Conservation (phyloP, 2,797 vertebrate genomes). For the Poeciliopsis infans region DNA sequence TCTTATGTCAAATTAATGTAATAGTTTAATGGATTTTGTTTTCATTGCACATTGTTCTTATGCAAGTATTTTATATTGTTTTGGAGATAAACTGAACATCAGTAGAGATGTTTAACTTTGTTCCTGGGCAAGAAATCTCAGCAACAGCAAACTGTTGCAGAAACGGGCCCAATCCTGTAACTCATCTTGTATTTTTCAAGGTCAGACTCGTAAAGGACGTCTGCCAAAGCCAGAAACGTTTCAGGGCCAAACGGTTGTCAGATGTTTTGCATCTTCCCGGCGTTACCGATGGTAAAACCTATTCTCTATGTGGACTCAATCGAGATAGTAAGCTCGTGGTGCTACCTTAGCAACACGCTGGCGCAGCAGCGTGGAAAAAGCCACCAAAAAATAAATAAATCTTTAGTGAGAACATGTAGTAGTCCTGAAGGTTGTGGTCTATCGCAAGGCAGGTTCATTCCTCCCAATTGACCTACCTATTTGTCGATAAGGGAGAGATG, state of each 20-base stretch:
- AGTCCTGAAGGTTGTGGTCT: neutral
- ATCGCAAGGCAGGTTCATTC: neutral
- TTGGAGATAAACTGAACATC: neutral
- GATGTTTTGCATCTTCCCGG: neutral
- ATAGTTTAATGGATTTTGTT: neutral
- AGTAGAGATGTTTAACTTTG: neutral
- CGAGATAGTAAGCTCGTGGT: neutral
- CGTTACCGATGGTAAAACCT: neutral
- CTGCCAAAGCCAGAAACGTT: neutral
- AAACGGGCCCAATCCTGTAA: neutral
- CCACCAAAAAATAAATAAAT: neutral
- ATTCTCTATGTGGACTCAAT: neutral
- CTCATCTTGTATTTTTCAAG: neutral
- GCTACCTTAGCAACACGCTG: neutral
- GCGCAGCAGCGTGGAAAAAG: neutral
- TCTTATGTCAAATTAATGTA: too few species aligned
- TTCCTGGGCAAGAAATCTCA: neutral
- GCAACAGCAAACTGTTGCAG: too few species aligned
- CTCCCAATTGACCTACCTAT: neutral
- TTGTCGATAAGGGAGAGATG: constrained; percentile 1
- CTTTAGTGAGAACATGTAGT: neutral
- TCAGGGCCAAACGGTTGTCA: neutral
- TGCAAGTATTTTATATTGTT: neutral
- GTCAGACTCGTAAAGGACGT: neutral
- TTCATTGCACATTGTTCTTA: neutral